Percentiles rank a stretch among this genome's conserved stretches.
phyloP scores from a whole-genome alignment of 2,113 vertebrate genomes.

The Amphiprion ocellaris region DNA sequence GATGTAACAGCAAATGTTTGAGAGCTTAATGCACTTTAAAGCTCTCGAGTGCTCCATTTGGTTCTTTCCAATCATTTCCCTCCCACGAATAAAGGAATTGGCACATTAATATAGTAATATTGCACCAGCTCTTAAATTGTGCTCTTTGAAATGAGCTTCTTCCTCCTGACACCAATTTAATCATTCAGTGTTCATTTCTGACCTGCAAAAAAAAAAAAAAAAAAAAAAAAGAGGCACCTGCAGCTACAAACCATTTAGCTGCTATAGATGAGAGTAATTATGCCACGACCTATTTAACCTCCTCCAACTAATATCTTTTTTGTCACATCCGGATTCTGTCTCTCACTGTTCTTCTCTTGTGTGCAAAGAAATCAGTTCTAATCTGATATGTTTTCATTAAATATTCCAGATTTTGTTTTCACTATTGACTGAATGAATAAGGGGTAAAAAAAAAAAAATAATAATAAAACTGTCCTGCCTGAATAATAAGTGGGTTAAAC shows the following conservation, averaged over 20 bases:
- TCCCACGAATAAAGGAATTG: not conserved
- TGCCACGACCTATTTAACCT: conserved; percentile 27
- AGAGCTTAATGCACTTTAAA: conserved; percentile 3
- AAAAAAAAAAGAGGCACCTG: conserved; percentile 17
- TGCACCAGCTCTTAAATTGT: not conserved
- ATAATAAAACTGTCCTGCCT: conserved; percentile 42
- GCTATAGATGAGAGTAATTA: conserved; percentile 28
- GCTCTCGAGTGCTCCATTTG: not conserved
- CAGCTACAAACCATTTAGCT: conserved; percentile 38
- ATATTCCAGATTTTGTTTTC: conserved; percentile 63
- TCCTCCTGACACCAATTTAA: conserved; percentile 24
- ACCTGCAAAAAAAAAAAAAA: conserved; percentile 1
- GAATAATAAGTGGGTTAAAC: conserved; percentile 64
- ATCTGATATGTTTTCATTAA: conserved; percentile 66
- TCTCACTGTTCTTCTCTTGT: conserved; percentile 2
- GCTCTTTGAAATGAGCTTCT: conserved; percentile 17
- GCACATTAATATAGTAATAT: not conserved
- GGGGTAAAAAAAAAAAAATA: conserved; percentile 23
- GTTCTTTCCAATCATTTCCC: not conserved
- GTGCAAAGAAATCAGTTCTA: conserved; percentile 56
- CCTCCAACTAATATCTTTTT: conserved; percentile 6
- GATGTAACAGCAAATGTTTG: not conserved
- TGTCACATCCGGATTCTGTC: conserved; percentile 20
- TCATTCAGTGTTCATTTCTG: conserved; percentile 25
- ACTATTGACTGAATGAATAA: conserved; percentile 57